Evolutionary conservation across 2,797 vertebrate genomes (phyloP).

Genomic region (Lutra lutra): DNA sequence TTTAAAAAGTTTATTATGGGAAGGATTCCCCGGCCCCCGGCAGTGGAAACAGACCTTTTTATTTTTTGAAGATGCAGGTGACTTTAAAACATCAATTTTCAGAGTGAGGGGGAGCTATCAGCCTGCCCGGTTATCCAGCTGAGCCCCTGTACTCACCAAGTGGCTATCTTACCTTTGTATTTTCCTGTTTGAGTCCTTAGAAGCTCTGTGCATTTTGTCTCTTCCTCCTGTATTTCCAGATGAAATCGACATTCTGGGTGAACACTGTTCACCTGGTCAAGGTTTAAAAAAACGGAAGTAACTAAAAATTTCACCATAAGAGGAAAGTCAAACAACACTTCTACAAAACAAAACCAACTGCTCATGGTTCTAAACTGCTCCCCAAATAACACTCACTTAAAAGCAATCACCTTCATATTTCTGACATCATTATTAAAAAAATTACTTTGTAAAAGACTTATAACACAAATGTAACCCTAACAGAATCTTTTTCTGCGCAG

Average conservation of each 20-base stretch:
- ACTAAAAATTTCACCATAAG: background rate
- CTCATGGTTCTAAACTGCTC: background rate
- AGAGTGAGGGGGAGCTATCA: background rate
- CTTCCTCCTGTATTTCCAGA: slow-evolving; percentile 88
- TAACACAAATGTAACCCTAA: background rate
- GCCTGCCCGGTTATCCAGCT: accelerated
- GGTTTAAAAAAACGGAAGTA: slow-evolving; percentile 59
- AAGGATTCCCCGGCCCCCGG: background rate
- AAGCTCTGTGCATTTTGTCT: slow-evolving; percentile 84
- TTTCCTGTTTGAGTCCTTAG: slow-evolving; percentile 77
- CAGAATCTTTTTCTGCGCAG: background rate
- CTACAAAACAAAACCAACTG: background rate
- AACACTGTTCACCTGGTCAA: slow-evolving; percentile 85
- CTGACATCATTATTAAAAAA: background rate
- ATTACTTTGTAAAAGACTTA: background rate
- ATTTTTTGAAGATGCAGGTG: background rate
- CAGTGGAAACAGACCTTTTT: background rate
- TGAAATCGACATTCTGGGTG: slow-evolving; percentile 88
- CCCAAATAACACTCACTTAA: background rate
- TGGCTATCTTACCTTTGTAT: slow-evolving; percentile 81
- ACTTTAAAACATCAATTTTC: background rate
- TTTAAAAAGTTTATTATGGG: background rate
- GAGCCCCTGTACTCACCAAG: accelerated
- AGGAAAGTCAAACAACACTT: background rate
- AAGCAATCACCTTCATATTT: background rate